phyloP scores from a whole-genome alignment of 2,888 invertebrate species.

The Eueremaeus valkanovi region DNA sequence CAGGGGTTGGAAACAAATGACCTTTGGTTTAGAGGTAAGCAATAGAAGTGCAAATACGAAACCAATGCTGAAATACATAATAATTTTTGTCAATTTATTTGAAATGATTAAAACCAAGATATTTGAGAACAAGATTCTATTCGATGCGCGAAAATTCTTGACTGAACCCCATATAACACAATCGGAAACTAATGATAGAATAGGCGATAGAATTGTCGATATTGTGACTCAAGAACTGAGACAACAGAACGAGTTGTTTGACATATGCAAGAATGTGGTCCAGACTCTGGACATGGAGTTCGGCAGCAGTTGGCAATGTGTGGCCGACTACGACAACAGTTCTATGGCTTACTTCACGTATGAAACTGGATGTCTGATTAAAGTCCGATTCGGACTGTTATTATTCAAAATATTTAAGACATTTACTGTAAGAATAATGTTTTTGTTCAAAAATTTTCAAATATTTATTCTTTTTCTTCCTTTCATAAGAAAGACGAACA shows the following conservation, averaged over 20 bases:
- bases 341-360: not conserved
- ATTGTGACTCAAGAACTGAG: not conserved
- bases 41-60: too few species aligned
- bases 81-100: too few species aligned
- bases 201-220: too few species aligned
- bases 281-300: not conserved
- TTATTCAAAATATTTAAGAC: not conserved
- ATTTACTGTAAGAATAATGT: not conserved
- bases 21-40: not conserved
- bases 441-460: not conserved
- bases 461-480: not conserved
- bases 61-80: too few species aligned
- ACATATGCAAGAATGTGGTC: not conserved
- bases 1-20: not conserved
- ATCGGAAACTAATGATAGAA: not conserved
- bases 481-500: not conserved
- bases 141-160: not conserved
- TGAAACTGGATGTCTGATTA: not conserved
- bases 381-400: not conserved
- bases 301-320: slow-evolving; percentile 4
- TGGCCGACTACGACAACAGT: not conserved
- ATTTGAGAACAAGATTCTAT: not conserved
- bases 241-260: not conserved
- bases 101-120: not conserved
- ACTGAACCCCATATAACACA: not conserved